phyloP scores from a whole-genome alignment of 2,888 invertebrate genomes.

The Erebia aethiops region DNA sequence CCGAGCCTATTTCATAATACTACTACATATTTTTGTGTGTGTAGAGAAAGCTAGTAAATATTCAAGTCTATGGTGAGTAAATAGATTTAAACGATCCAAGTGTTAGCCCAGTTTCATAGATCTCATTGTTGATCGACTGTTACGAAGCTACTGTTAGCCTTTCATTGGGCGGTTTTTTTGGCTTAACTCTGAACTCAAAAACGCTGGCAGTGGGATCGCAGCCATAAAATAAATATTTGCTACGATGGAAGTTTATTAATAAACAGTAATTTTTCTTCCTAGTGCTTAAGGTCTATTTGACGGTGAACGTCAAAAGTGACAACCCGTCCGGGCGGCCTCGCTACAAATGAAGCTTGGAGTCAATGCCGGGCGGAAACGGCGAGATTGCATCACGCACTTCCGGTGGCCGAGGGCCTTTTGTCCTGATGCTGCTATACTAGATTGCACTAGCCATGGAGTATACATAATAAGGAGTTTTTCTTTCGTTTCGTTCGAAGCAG shows the following conservation, averaged over 20 bases:
- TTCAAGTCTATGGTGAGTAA: too few relatives aligned
- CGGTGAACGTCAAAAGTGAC: constrained; percentile 59
- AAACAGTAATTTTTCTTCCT: constrained; percentile 43
- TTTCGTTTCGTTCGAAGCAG: too few relatives aligned
- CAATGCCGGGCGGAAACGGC: constrained; percentile 59
- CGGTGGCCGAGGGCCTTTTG: constrained; percentile 44
- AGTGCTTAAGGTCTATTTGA: constrained; percentile 50
- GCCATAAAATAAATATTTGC: not conserved
- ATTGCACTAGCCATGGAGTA: not conserved
- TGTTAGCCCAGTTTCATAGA: too few relatives aligned
- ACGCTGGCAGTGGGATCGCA: not conserved
- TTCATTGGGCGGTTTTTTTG: too few relatives aligned
- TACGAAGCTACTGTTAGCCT: too few relatives aligned
- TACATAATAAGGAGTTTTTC: too few relatives aligned
- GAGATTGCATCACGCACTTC: constrained; percentile 51
- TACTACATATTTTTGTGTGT: too few relatives aligned
- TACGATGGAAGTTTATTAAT: constrained; percentile 17
- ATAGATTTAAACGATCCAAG: too few relatives aligned
- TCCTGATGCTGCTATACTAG: constrained; percentile 15
- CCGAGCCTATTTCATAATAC: too few relatives aligned
- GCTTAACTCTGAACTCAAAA: not conserved
- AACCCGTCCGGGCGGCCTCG: constrained; percentile 58
- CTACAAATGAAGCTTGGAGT: constrained; percentile 48
- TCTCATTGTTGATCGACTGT: too few relatives aligned
- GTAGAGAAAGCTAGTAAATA: too few relatives aligned